Percentiles rank a stretch among this genome's conserved stretches.
These are phyloP conservation scores for Rapana venosa DNA, from an alignment of 2,888 invertebrate genomes.

Conservation along the genomic window DNA sequence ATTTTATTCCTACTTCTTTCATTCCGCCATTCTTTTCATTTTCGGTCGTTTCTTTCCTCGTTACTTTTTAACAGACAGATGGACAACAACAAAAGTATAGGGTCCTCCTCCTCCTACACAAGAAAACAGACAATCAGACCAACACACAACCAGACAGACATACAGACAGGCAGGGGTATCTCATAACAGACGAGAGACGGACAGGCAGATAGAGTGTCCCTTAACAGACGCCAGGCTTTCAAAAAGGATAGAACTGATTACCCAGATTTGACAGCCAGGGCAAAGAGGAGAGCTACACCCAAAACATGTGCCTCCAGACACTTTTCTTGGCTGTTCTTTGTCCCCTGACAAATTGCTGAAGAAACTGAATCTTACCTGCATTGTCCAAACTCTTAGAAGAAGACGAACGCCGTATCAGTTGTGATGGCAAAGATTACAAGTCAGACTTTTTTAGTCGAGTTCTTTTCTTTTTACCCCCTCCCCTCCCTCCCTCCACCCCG, in stretches of 20 bases:
- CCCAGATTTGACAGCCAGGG: not conserved
- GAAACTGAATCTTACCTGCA: slow-evolving; percentile 8
- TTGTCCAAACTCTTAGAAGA: not conserved
- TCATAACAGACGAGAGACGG: not conserved
- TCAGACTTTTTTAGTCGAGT: not conserved
- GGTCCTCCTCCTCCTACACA: not conserved
- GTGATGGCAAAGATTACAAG: not conserved
- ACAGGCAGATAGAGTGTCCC: slow-evolving; percentile 28
- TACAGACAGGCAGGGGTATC: not conserved
- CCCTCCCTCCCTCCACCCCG: not conserved
- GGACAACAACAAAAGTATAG: no score
- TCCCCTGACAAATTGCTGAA: not conserved
- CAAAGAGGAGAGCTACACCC: not conserved
- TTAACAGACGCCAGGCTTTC: not conserved
- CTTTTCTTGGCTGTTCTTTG: not conserved
- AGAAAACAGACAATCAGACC: not conserved
- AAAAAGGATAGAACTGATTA: not conserved
- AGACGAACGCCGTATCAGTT: not conserved
- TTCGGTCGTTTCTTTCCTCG: no score
- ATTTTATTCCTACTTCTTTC: no score
- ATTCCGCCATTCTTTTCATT: no score
- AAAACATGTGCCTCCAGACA: not conserved
- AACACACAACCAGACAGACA: not conserved
- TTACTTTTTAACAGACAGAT: no score
- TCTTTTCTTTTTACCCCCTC: not conserved